A percentile compares a stretch with the other conserved stretches of the same genome.
Conservation (phyloP, 1,140 invertebrate species). For the Drosophila lowei region DNA sequence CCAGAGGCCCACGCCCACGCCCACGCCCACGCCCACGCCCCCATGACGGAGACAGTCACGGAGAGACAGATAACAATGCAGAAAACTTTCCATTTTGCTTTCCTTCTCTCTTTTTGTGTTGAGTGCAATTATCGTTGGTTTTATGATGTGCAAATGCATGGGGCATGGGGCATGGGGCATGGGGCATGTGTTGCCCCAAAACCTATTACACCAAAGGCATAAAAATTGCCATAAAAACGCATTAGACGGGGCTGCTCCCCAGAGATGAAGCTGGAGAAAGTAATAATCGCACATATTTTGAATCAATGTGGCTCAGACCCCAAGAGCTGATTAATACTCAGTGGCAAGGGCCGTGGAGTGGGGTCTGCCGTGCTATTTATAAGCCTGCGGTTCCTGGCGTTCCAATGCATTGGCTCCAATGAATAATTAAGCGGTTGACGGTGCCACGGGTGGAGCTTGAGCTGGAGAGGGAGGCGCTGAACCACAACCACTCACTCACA, state of each 20-base stretch:
- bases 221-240: constrained; percentile 49
- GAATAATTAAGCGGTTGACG: constrained; percentile 79
- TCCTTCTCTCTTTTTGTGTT: constrained; percentile 19
- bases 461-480: constrained; percentile 30
- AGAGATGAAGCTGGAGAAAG: too few species aligned
- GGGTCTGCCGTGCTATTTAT: constrained; percentile 56
- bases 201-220: background rate
- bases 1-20: background rate
- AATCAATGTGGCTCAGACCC: constrained; percentile 59
- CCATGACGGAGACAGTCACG: background rate
- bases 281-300: constrained; percentile 29
- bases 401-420: constrained; percentile 78
- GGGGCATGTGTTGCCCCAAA: constrained; percentile 6
- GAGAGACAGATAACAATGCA: constrained; percentile 39
- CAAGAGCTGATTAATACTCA: constrained; percentile 65
- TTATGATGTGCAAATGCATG: constrained; percentile 55
- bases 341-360: constrained; percentile 49
- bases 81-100: constrained; percentile 15
- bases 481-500: constrained; percentile 49
- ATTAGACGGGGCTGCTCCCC: too few species aligned
- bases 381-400: constrained; percentile 63
- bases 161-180: constrained; percentile 10
- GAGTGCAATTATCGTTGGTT: constrained; percentile 48
- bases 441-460: constrained; percentile 52
- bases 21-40: background rate